Evolutionary conservation across 2,113 vertebrate genomes (phyloP).

Genomic region (Scatophagus argus): DNA sequence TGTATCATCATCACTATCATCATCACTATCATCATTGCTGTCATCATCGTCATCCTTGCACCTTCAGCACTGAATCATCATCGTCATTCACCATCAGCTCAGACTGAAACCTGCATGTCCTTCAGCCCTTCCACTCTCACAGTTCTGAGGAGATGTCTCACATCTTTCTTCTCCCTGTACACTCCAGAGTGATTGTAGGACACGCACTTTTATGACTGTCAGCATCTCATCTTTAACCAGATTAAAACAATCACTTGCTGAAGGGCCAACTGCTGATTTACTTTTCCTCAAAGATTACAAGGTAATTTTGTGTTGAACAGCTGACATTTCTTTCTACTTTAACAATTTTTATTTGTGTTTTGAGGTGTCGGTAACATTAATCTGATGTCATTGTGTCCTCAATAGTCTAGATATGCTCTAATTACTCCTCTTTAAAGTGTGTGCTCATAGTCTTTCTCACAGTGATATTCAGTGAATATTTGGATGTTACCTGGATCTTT

Average conservation of each 20-base stretch:
- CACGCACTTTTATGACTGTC: conserved; percentile 8
- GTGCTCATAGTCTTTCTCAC: not conserved
- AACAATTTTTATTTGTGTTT: not conserved
- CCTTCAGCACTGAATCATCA: too few species aligned
- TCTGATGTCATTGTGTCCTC: not conserved
- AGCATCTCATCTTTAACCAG: conserved; percentile 22
- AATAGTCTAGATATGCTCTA: not conserved
- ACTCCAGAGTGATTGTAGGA: not conserved
- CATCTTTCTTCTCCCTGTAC: too few species aligned
- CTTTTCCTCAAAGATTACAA: conserved; percentile 19
- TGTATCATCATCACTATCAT: too few species aligned
- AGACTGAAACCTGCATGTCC: too few species aligned
- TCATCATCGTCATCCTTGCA: too few species aligned
- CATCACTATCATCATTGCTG: too few species aligned
- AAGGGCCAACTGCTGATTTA: not conserved
- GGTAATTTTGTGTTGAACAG: conserved; percentile 10
- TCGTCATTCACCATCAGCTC: too few species aligned
- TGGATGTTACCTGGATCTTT: too few species aligned
- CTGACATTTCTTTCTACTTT: not conserved
- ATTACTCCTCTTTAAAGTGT: not conserved
- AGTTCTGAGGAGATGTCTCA: too few species aligned
- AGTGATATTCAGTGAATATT: not conserved
- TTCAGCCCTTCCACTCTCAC: too few species aligned
- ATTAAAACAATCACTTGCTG: conserved; percentile 33
- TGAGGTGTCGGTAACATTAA: not conserved